phyloP scores from a whole-genome alignment of 2,113 vertebrate species.

The Antennarius striatus region DNA sequence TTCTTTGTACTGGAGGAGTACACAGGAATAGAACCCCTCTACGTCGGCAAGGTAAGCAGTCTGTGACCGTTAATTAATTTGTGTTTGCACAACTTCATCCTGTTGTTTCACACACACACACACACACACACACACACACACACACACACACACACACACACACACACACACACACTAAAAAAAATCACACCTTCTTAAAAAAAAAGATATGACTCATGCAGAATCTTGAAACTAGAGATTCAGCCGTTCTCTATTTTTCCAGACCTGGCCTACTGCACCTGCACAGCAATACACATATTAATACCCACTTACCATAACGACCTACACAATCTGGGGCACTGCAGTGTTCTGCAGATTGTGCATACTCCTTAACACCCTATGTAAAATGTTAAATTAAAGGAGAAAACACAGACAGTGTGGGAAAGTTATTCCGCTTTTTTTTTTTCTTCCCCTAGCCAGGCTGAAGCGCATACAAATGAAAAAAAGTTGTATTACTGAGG shows the following conservation, averaged over 20 bases:
- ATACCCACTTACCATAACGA: conserved; percentile 47
- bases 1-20: conserved; percentile 99
- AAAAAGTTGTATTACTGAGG: conserved; percentile 28
- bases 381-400: conserved; percentile 46
- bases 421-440: conserved; percentile 17
- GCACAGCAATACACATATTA: conserved; percentile 42
- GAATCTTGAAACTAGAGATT: background rate
- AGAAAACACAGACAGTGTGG: conserved; percentile 26
- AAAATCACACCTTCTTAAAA: background rate
- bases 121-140: background rate
- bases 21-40: conserved; percentile 94
- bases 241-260: conserved; percentile 2
- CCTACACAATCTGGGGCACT: conserved; percentile 56
- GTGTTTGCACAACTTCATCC: too few relatives aligned
- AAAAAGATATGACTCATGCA: background rate
- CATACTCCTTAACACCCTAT: conserved; percentile 43
- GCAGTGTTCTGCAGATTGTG: conserved; percentile 32
- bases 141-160: background rate
- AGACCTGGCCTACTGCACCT: conserved; percentile 21
- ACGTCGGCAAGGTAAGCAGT: conserved; percentile 94
- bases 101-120: background rate
- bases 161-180: background rate
- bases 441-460: conserved; percentile 17
- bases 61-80: conserved; percentile 8
- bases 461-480: conserved; percentile 18